A percentile compares a stretch with the other conserved stretches of the same genome.
These are phyloP conservation scores for Sebastes taczanowskii DNA, from an alignment of 2,797 vertebrate genomes.

Conservation along the genomic window DNA sequence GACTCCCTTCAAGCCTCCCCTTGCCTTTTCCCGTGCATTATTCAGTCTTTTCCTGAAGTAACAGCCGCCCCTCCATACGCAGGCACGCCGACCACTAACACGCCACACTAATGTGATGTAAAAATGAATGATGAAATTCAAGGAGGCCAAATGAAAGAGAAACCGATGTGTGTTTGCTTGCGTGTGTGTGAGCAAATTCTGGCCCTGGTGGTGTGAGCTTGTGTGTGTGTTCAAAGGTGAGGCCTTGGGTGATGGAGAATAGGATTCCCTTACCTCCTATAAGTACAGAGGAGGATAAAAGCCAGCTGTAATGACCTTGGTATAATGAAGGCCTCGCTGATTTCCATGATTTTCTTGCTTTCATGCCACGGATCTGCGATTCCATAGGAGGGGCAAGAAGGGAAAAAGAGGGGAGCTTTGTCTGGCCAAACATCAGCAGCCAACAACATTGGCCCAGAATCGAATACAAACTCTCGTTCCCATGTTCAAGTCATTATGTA, in stretches of 20 bases:
- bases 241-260: slow-evolving; percentile 81
- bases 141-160: slow-evolving; percentile 84
- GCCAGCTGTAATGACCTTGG: slow-evolving; percentile 75
- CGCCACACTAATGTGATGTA: slow-evolving; percentile 81
- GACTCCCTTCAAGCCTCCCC: slow-evolving; percentile 32
- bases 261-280: slow-evolving; percentile 79
- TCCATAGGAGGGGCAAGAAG: slow-evolving; percentile 56
- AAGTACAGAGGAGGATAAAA: slow-evolving; percentile 78
- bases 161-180: slow-evolving; percentile 56
- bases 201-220: slow-evolving; percentile 37
- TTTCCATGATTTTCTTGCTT: slow-evolving; percentile 79
- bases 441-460: slow-evolving; percentile 65
- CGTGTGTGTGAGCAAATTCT: slow-evolving; percentile 14
- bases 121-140: slow-evolving; percentile 87
- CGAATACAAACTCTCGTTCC: slow-evolving; percentile 73
- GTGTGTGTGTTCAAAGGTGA: slow-evolving; percentile 82
- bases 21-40: slow-evolving; percentile 76
- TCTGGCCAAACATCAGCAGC: slow-evolving; percentile 63
- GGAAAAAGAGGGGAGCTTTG: slow-evolving; percentile 59
- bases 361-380: slow-evolving; percentile 57
- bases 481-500: slow-evolving; percentile 75
- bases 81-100: slow-evolving; percentile 72
- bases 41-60: slow-evolving; percentile 80
- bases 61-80: slow-evolving; percentile 64
- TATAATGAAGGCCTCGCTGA: slow-evolving; percentile 78